phyloP scores from a whole-genome alignment of 2,797 vertebrate species.

The Hydrophis major region DNA sequence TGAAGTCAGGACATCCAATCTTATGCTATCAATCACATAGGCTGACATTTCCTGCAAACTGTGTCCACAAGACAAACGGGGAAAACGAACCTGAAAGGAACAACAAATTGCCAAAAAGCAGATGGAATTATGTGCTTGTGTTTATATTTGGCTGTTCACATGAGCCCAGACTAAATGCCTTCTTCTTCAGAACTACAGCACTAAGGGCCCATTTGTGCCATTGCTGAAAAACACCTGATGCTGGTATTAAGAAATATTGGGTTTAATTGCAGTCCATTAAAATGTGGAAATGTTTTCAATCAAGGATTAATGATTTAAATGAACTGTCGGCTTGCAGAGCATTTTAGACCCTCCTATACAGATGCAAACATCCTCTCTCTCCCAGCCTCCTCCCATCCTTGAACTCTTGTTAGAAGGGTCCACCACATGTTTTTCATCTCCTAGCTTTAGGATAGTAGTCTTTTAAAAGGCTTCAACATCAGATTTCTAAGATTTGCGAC shows the following conservation, averaged over 20 bases:
- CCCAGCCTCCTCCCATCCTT: constrained; percentile 28
- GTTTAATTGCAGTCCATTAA: constrained; percentile 80
- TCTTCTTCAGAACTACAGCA: constrained; percentile 74
- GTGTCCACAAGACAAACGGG: constrained; percentile 75
- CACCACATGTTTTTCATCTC: constrained; percentile 75
- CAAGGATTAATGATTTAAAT: constrained; percentile 76
- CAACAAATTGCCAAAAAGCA: constrained; percentile 77
- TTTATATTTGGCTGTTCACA: constrained; percentile 81
- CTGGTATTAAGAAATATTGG: constrained; percentile 76
- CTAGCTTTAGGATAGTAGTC: constrained; percentile 71
- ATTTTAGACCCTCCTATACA: constrained; percentile 68
- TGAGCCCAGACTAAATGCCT: constrained; percentile 76
- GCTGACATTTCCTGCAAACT: constrained; percentile 86
- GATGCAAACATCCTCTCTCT: constrained; percentile 67
- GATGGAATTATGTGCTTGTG: constrained; percentile 82
- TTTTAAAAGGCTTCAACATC: constrained; percentile 67
- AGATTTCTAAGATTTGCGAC: constrained; percentile 68
- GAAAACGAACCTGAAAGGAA: constrained; percentile 75
- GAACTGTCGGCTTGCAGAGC: constrained; percentile 67
- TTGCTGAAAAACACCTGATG: constrained; percentile 83
- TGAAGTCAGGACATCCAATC: constrained; percentile 84
- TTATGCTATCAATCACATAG: constrained; percentile 80
- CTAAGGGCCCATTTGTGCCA: constrained; percentile 75
- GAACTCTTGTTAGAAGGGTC: constrained; percentile 67
- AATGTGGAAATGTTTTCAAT: constrained; percentile 70